Conservation (phyloP, 2,797 vertebrate species). For the Acomys russatus region DNA sequence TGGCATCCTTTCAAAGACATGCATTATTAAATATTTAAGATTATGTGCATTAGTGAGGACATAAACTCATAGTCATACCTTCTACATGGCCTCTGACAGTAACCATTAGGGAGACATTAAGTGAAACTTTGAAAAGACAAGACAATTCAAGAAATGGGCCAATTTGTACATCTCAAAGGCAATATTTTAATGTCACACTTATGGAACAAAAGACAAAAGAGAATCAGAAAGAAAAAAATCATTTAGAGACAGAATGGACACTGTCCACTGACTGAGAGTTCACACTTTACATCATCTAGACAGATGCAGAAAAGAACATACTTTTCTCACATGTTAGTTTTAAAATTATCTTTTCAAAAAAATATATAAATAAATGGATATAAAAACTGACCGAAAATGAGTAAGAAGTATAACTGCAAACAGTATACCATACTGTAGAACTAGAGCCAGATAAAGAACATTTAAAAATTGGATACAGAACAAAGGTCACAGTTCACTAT, state of each 20-base stretch:
- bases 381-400: constrained; percentile 58
- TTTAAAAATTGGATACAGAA: constrained; percentile 53
- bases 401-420: constrained; percentile 46
- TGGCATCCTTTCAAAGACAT: constrained; percentile 75
- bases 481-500: neutral
- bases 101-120: constrained; percentile 78
- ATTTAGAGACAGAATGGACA: constrained; percentile 62
- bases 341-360: neutral
- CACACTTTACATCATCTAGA: constrained; percentile 79
- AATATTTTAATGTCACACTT: constrained; percentile 70
- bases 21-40: constrained; percentile 83
- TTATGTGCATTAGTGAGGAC: constrained; percentile 75
- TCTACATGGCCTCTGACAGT: constrained; percentile 74
- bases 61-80: constrained; percentile 68
- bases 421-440: neutral
- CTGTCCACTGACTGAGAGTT: constrained; percentile 77
- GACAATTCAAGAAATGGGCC: constrained; percentile 79
- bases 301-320: constrained; percentile 64
- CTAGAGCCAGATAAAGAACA: constrained; percentile 38
- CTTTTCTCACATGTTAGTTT: constrained; percentile 66
- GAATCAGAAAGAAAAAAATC: constrained; percentile 64
- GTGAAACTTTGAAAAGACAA: constrained; percentile 70
- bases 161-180: constrained; percentile 75
- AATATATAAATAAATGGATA: constrained; percentile 44
- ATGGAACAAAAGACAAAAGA: constrained; percentile 72